These are phyloP conservation scores for Xenopus petersii DNA, from an alignment of 2,797 vertebrate genomes.

Conservation along the genomic window DNA sequence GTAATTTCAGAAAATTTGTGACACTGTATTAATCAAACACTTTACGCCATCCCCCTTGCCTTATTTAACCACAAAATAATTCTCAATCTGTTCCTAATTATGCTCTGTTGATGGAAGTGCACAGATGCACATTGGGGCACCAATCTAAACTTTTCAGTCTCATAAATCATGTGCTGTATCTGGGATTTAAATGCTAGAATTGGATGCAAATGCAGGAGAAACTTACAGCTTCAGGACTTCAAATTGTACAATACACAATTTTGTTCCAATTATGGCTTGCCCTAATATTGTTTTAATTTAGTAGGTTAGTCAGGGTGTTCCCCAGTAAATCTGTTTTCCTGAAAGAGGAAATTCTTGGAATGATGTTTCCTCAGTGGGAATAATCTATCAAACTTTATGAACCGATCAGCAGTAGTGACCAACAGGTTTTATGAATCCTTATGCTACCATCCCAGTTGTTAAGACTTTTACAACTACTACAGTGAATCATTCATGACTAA, in stretches of 20 bases:
- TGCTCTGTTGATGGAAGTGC: conserved; percentile 22
- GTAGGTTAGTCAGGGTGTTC: not conserved
- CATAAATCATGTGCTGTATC: conserved; percentile 30
- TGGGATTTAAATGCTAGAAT: conserved; percentile 12
- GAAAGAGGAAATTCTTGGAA: conserved; percentile 21
- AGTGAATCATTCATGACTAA: conserved; percentile 40
- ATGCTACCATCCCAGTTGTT: conserved; percentile 25
- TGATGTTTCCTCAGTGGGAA: conserved; percentile 4
- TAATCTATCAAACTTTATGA: conserved; percentile 28
- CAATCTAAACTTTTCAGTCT: conserved; percentile 20
- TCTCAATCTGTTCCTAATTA: conserved; percentile 39
- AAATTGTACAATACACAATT: not conserved
- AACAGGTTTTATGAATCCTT: conserved; percentile 19
- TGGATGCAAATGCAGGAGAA: not conserved
- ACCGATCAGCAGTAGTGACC: conserved; percentile 17
- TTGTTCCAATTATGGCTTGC: not conserved
- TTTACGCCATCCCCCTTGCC: conserved; percentile 15
- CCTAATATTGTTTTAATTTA: not conserved
- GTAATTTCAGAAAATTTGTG: conserved; percentile 20
- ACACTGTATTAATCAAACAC: conserved; percentile 32
- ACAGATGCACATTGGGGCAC: conserved; percentile 14
- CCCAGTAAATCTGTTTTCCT: conserved; percentile 9
- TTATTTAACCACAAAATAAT: conserved; percentile 23
- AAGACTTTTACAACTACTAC: conserved; percentile 28
- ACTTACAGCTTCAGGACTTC: too few relatives aligned